phyloP scores from a whole-genome alignment of 1,140 invertebrate genomes.

The Drosophila malerkotliana region DNA sequence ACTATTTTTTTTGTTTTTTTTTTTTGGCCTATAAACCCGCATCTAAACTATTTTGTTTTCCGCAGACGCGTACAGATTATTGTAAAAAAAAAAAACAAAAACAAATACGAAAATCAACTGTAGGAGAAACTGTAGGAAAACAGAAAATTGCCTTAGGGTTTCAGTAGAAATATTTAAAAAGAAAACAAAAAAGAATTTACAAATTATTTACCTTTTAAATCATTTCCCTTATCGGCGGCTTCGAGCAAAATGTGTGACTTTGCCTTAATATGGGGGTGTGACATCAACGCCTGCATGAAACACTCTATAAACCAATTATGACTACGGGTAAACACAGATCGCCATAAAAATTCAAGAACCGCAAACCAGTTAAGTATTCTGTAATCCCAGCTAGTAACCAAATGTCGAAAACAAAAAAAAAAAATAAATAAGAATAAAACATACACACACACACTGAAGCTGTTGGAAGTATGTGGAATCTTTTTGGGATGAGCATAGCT shows the following conservation, averaged over 20 bases:
- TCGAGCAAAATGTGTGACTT: conserved; percentile 65
- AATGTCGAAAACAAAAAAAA: conserved; percentile 19
- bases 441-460: conserved; percentile 29
- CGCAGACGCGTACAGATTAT: conserved; percentile 25
- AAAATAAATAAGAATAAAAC: background rate
- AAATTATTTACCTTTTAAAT: conserved; percentile 50
- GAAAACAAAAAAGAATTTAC: conserved; percentile 35
- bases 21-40: conserved; percentile 16
- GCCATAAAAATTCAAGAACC: conserved; percentile 24
- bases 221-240: conserved; percentile 39
- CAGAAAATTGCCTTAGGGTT: conserved; percentile 74
- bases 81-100: conserved; percentile 22
- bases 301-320: conserved; percentile 62
- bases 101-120: conserved; percentile 2
- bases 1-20: background rate
- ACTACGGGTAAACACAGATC: conserved; percentile 65
- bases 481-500: conserved; percentile 31
- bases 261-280: conserved; percentile 37
- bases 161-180: conserved; percentile 59
- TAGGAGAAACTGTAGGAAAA: conserved; percentile 48
- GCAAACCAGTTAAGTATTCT: conserved; percentile 44
- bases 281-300: conserved; percentile 35
- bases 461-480: conserved; percentile 32
- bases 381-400: conserved; percentile 46
- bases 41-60: conserved; percentile 37